phyloP scores from a whole-genome alignment of 2,888 invertebrate genomes.

The Dryobotodes eremita region DNA sequence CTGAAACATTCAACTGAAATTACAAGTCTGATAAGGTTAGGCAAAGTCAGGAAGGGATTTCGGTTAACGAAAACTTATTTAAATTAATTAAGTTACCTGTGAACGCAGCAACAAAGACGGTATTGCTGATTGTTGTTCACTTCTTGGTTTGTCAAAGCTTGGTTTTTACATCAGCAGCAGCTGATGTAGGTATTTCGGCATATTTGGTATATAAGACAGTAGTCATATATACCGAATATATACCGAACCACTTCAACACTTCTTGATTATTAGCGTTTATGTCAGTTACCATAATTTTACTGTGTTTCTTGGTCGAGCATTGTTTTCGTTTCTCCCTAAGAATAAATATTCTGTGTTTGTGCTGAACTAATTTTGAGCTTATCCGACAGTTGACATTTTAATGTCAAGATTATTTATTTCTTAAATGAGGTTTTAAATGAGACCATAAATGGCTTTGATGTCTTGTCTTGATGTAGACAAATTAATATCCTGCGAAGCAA shows the following conservation, averaged over 20 bases:
- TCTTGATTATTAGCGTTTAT: background rate
- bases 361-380: background rate
- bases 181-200: background rate
- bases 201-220: background rate
- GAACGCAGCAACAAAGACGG: background rate
- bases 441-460: background rate
- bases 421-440: background rate
- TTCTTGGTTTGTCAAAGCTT: background rate
- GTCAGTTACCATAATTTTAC: constrained; percentile 2
- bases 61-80: background rate
- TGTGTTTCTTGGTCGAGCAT: background rate
- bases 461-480: background rate
- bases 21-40: constrained; percentile 1
- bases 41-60: background rate
- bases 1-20: constrained; percentile 31
- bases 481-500: background rate
- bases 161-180: background rate
- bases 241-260: background rate
- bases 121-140: background rate
- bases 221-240: background rate
- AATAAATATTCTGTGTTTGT: no score
- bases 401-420: background rate
- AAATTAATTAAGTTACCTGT: background rate
- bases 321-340: no score
- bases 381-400: constrained; percentile 16